These are phyloP conservation scores for Aplysina aerophoba DNA, from an alignment of 37 sponge, comb jelly and placozoan species.

Conservation along the genomic window DNA sequence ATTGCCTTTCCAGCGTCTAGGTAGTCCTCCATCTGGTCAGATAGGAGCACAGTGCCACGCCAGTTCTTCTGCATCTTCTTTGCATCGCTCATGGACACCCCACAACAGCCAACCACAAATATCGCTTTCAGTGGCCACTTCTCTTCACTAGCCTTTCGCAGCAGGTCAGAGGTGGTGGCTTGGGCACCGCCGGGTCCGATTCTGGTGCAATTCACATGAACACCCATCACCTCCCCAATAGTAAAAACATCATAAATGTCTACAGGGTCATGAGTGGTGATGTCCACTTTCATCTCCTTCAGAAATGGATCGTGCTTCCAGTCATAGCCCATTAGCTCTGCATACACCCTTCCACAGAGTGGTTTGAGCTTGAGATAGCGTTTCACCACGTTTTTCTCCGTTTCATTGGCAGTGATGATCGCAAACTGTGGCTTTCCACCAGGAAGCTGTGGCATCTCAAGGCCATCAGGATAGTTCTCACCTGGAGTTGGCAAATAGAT, in stretches of 20 bases:
- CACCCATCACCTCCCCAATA: background rate
- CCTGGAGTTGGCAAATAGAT: too few species aligned
- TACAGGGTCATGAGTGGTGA: background rate
- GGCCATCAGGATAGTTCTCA: too few species aligned
- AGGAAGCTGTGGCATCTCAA: too few species aligned
- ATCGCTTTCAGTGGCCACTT: conserved; percentile 7
- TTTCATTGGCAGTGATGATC: conserved; percentile 9
- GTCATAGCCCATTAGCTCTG: background rate
- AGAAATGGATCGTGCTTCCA: background rate
- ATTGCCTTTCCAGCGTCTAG: too few species aligned
- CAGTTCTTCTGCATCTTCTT: too few species aligned
- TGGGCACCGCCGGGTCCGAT: background rate
- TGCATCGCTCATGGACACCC: background rate
- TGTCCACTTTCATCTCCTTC: background rate
- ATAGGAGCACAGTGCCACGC: too few species aligned
- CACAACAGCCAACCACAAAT: conserved; percentile 12
- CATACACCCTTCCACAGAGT: background rate
- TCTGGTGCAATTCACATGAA: background rate
- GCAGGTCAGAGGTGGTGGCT: background rate
- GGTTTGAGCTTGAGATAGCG: background rate
- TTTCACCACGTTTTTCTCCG: background rate
- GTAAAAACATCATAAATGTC: background rate
- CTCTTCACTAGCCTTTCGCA: background rate
- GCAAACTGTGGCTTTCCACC: background rate
- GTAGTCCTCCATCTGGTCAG: too few species aligned